Evolutionary conservation across 1,140 invertebrate genomes (phyloP).

Genomic region (Calephelis nemesis): DNA sequence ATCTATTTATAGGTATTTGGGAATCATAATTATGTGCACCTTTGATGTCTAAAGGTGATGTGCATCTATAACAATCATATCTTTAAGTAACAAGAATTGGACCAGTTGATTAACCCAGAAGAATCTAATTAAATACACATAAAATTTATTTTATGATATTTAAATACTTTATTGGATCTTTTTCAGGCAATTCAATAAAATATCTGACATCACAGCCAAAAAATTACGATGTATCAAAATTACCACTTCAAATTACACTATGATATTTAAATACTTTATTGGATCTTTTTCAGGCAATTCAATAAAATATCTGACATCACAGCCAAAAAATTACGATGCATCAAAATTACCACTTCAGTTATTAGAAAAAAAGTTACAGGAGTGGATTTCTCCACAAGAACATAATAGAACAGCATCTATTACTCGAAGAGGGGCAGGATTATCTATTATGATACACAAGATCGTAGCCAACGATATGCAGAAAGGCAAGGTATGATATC

Average conservation of each 20-base stretch:
- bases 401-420: conserved; percentile 73
- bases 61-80: no score
- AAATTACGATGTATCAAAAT: conserved; percentile 38
- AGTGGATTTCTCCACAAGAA: conserved; percentile 49
- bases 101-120: no score
- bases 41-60: no score
- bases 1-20: conserved; percentile 8
- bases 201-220: conserved; percentile 53
- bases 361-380: conserved; percentile 59
- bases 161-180: neutral
- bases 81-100: no score
- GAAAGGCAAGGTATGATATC: conserved; percentile 59
- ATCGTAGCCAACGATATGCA: conserved; percentile 84
- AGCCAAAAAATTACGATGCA: conserved; percentile 36
- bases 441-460: conserved; percentile 87
- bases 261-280: neutral
- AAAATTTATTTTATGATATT: no score
- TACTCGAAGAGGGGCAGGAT: conserved; percentile 87
- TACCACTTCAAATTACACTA: no score
- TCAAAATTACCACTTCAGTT: conserved; percentile 51
- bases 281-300: conserved; percentile 44
- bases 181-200: conserved; percentile 53
- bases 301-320: conserved; percentile 56
- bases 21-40: neutral
- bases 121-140: no score